Evolutionary conservation across 1,140 invertebrate genomes (phyloP).

Genomic region (Vanessa tameamea): DNA sequence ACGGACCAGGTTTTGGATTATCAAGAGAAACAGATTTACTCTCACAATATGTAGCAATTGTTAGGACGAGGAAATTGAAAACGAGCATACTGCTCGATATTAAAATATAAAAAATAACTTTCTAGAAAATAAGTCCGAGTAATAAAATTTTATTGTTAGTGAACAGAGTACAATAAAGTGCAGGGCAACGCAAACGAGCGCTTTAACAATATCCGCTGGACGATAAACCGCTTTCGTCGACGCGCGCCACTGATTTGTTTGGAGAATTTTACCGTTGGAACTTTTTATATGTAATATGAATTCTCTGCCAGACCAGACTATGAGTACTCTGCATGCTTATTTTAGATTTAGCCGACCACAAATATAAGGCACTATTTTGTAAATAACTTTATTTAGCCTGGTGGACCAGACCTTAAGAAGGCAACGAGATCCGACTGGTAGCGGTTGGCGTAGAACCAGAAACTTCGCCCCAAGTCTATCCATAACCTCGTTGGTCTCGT

Average conservation of each 20-base stretch:
- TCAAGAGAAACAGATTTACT: neutral
- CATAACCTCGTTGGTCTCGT: no score
- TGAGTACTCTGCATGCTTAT: no score
- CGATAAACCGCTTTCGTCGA: neutral
- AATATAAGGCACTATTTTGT: no score
- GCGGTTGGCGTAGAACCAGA: no score
- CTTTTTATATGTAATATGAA: neutral
- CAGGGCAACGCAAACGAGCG: constrained; percentile 22
- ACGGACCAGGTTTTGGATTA: neutral
- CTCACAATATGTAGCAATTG: neutral
- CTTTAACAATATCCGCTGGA: constrained; percentile 32
- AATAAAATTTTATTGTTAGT: constrained; percentile 33
- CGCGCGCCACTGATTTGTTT: constrained; percentile 3
- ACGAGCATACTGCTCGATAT: constrained; percentile 21
- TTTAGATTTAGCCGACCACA: no score
- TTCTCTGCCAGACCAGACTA: neutral
- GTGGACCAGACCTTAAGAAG: no score
- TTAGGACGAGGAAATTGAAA: neutral
- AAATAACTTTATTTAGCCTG: no score
- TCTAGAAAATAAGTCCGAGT: constrained; percentile 21
- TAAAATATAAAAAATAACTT: constrained; percentile 20
- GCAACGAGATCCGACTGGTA: no score
- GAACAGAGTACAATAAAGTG: constrained; percentile 30
- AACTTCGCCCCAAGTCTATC: no score
- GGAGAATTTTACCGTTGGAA: neutral